Percentiles rank a stretch among this genome's conserved stretches.
phyloP scores from a whole-genome alignment of 2,888 invertebrate species.

The Trilocha varians region DNA sequence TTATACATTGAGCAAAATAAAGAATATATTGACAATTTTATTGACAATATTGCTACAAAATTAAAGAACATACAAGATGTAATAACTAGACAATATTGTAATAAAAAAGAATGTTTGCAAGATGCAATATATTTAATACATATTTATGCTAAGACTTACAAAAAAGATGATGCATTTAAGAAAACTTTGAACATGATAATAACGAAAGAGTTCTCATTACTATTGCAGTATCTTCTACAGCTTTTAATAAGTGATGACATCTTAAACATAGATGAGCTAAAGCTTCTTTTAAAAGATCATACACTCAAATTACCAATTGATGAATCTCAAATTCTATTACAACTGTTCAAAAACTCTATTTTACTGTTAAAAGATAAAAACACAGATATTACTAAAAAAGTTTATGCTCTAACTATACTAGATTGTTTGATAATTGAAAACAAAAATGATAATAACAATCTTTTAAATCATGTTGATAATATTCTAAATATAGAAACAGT shows the following conservation, averaged over 20 bases:
- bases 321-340: slow-evolving; percentile 24
- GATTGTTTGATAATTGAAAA: slow-evolving; percentile 20
- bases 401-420: slow-evolving; percentile 33
- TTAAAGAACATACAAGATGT: slow-evolving; percentile 30
- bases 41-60: slow-evolving; percentile 29
- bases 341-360: slow-evolving; percentile 34
- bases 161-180: slow-evolving; percentile 8
- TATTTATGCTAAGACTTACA: slow-evolving; percentile 25
- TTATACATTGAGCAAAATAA: slow-evolving; percentile 31
- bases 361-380: slow-evolving; percentile 30
- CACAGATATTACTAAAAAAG: slow-evolving; percentile 30
- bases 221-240: slow-evolving; percentile 33
- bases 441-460: neutral
- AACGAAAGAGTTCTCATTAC: slow-evolving; percentile 24
- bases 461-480: neutral
- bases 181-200: slow-evolving; percentile 19
- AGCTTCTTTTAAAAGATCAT: slow-evolving; percentile 26
- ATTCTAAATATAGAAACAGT: slow-evolving; percentile 8
- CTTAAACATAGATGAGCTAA: slow-evolving; percentile 28
- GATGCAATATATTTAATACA: slow-evolving; percentile 36
- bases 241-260: slow-evolving; percentile 30
- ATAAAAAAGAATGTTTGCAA: slow-evolving; percentile 35
- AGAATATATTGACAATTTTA: slow-evolving; percentile 23
- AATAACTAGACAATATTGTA: slow-evolving; percentile 39
- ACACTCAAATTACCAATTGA: slow-evolving; percentile 14